Evolutionary conservation across 2,888 invertebrate species (phyloP), one percentile per base, ranked within the genome.

Genomic region (Drosophila meridiana): DNA sequence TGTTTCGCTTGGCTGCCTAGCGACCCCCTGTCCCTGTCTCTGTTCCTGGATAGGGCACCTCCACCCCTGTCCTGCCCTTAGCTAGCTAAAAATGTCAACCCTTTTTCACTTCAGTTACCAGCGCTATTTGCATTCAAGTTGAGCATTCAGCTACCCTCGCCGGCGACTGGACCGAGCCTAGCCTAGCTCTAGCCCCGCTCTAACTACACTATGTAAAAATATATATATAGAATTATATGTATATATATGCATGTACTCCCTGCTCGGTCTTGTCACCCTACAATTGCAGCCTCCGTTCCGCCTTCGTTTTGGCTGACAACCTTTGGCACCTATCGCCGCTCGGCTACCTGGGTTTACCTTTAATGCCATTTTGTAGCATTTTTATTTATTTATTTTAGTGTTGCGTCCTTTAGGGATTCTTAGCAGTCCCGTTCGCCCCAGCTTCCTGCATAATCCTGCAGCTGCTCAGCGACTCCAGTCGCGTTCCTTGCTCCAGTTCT

Each of bases 331-430:
- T 73, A 63, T 66, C 43, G 43, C 34, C 43, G 6, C 42, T 40
- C 34, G 26, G 47, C 66, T 68, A 64, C 59, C 80, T 73, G 53
- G 43, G 65, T 73, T 80, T 73, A 76, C 80, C 80, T 86, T 87
- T 85, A 86, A 87, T 87, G 80, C 75, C 80, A 87, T 83, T 90
- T 86, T 83, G 89, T 89, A 80, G 82, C 75, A 82, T 90, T 85
- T 85, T 88, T 90, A 87, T 90, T 90, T 88, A 90, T 87, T 90
- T 88, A 90, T 87, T 89, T 84, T 76, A 70, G 78, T 76, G 81
- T 74, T 73, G 70, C 53, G 72, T 84, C 71, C 84, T 69, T 77
- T 55, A 53, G 69, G 69, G 58, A 62, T 62, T 34, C 53, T 32
- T 57, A 42, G n/a, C 61, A 28, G 57, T 26, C 9, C 30, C 34